Evolutionary conservation across 2,888 invertebrate species (phyloP).

Genomic region (Drosophila villosipedis): DNA sequence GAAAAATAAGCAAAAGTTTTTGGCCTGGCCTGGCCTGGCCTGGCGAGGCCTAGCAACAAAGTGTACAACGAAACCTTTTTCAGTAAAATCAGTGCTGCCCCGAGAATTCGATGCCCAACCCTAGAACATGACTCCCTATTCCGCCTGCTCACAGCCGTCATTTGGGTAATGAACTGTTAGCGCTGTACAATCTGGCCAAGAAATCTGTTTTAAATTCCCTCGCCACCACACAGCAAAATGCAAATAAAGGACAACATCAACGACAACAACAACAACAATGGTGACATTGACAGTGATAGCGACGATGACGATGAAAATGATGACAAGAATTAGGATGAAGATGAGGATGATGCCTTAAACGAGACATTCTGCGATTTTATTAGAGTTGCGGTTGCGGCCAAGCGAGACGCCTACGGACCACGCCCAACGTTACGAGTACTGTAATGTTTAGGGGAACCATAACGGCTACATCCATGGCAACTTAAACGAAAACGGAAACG

Average conservation of each 20-base stretch:
- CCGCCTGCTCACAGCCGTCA: slow-evolving; percentile 54
- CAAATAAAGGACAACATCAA: slow-evolving; percentile 53
- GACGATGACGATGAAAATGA: slow-evolving; percentile 16
- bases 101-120: slow-evolving; percentile 2
- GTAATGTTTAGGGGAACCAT: neutral
- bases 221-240: slow-evolving; percentile 49
- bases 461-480: neutral
- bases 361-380: slow-evolving; percentile 53
- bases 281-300: slow-evolving; percentile 1
- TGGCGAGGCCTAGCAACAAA: slow-evolving; percentile 10
- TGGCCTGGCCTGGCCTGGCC: neutral
- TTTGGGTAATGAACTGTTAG: slow-evolving; percentile 80
- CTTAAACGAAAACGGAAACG: neutral
- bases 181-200: slow-evolving; percentile 73
- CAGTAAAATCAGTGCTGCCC: slow-evolving; percentile 31
- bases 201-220: slow-evolving; percentile 76
- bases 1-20: slow-evolving; percentile 49
- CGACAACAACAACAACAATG: neutral
- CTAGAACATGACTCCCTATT: neutral
- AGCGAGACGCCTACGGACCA: slow-evolving; percentile 28
- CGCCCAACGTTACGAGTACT: neutral
- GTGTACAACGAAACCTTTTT: slow-evolving; percentile 53
- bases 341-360: slow-evolving; percentile 39
- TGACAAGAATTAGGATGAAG: neutral
- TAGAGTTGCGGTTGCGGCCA: slow-evolving; percentile 43